Evolutionary conservation across 1,140 invertebrate genomes (phyloP).

Genomic region (Cyrtorhinus lividipennis): DNA sequence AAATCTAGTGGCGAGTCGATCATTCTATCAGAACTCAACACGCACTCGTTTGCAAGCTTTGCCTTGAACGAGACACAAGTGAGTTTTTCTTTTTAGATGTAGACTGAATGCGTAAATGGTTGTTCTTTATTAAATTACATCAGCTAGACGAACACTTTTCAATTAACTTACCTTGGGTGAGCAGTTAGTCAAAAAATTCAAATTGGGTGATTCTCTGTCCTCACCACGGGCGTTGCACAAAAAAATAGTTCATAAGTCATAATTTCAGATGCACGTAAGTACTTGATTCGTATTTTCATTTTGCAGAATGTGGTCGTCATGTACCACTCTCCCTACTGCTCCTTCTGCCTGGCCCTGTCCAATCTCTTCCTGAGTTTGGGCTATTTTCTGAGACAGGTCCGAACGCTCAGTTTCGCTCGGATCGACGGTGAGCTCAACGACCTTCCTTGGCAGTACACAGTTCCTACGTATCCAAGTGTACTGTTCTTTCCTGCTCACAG

Average conservation of each 20-base stretch:
- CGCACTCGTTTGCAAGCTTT: constrained; percentile 16
- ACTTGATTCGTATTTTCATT: background rate
- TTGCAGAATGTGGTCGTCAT: constrained; percentile 53
- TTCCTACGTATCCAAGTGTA: constrained; percentile 55
- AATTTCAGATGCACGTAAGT: background rate
- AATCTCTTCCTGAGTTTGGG: constrained; percentile 49
- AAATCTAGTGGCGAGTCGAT: background rate
- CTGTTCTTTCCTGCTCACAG: constrained; percentile 52
- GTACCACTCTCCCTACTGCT: constrained; percentile 53
- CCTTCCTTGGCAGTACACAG: constrained; percentile 64
- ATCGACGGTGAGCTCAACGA: constrained; percentile 68
- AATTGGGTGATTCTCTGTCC: too few relatives aligned
- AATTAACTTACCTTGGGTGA: too few relatives aligned
- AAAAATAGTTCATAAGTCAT: background rate
- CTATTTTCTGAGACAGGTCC: constrained; percentile 40
- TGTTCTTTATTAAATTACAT: background rate
- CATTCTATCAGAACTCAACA: constrained; percentile 18
- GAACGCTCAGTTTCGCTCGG: constrained; percentile 43
- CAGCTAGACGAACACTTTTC: too few relatives aligned
- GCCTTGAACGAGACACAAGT: constrained; percentile 20
- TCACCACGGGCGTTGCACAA: too few relatives aligned
- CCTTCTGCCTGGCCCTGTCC: constrained; percentile 50
- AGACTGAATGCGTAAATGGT: too few relatives aligned
- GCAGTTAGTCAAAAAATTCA: too few relatives aligned
- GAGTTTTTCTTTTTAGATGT: too few relatives aligned